Evolutionary conservation across 1,140 invertebrate genomes (phyloP), one percentile per base, ranked within the genome.

Genomic region (Nilaparvata lugens): DNA sequence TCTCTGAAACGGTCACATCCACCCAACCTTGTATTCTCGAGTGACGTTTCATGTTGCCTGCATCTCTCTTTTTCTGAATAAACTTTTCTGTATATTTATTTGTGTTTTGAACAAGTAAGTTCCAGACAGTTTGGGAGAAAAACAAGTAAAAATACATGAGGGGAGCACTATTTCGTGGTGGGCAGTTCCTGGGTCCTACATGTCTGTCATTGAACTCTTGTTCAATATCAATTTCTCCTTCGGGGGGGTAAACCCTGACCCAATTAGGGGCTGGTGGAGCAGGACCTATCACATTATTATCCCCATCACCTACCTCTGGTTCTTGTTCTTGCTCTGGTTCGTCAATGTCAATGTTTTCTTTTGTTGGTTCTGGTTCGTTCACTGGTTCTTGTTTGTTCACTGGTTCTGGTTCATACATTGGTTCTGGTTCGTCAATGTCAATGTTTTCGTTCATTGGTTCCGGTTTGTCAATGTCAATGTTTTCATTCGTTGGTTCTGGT

Each of bases 51-150:
- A 48, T 48, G 21, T 48, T 18, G 45, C 45, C 45, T 19, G 45
- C 2, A 48, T 48, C 45, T 48, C 16, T 19, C 45, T 48, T 48
- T 18, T 48, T 18, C 45, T 48, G 45, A 48, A 48, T 48, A 23
- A 18, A 48, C 45, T 48, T 23, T 48, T 48, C 11, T 48, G 45
- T 11, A 48, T 48, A 48, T 48, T 48, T 48, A 48, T 48, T 48
- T 48, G 45, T 48, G 16, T 48, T 23, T 48, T 48, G 16, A 19
- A 48, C 45, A 19, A 48, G 45, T 19, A 48, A 23, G 21, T 48
- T 48, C 45, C 45, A 48, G 21, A 48, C 21, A 19, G 45, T 48
- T 19, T 48, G 16, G 45, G 45, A 48, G 31, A 48, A 48, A 48
- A 48, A 48, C 45, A 48, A 48, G 21, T 48, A 48, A 23, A 48